A percentile compares a stretch with the other conserved stretches of the same genome.
Evolutionary conservation across 2,113 vertebrate species (phyloP).

Genomic region (Axis porcinus): DNA sequence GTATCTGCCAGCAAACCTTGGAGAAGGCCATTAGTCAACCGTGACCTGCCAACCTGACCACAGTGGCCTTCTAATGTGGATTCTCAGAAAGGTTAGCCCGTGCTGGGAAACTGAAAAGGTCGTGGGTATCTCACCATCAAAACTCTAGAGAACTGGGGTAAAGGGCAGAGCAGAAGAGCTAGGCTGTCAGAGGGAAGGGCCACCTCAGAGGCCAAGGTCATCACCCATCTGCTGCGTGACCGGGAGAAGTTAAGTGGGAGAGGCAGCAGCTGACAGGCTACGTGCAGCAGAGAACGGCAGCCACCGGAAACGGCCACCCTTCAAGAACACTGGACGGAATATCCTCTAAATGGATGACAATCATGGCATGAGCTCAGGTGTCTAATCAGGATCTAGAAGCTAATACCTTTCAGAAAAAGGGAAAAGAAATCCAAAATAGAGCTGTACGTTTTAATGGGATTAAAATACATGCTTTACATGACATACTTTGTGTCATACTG

Average conservation of each 20-base stretch:
- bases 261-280: background rate
- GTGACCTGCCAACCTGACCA: slow-evolving; percentile 35
- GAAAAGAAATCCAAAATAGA: background rate
- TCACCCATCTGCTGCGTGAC: background rate
- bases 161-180: background rate
- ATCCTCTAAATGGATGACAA: background rate
- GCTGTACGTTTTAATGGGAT: background rate
- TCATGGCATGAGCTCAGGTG: background rate
- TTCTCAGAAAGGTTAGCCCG: slow-evolving; percentile 70
- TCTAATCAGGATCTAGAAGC: background rate
- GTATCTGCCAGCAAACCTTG: slow-evolving; percentile 55
- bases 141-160: background rate
- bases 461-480: background rate
- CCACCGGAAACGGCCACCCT: background rate
- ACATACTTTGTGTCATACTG: background rate
- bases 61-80: slow-evolving; percentile 47
- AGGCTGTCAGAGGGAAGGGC: slow-evolving; percentile 58
- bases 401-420: background rate
- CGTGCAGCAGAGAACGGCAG: background rate
- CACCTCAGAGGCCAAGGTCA: slow-evolving; percentile 46
- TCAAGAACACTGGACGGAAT: background rate
- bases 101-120: slow-evolving; percentile 75
- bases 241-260: background rate
- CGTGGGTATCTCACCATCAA: slow-evolving; percentile 37
- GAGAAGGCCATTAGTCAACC: slow-evolving; percentile 63